Conservation (phyloP, 1,140 invertebrate genomes). For the Macrocentrus cingulum region DNA sequence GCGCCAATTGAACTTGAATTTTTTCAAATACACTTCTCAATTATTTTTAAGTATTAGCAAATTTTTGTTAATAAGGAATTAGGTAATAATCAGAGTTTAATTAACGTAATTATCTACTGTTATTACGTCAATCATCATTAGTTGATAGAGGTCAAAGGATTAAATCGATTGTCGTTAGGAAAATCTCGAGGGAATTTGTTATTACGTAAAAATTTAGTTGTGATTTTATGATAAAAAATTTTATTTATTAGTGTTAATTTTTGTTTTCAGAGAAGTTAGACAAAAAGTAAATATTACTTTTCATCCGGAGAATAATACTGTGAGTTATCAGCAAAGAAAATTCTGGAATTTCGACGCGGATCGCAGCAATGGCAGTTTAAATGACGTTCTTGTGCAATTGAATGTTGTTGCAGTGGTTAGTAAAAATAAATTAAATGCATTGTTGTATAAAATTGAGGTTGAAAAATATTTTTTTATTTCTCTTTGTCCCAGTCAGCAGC, state of each 20-base stretch:
- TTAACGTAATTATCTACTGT: constrained; percentile 37
- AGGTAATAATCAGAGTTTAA: constrained; percentile 35
- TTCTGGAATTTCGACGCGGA: constrained; percentile 75
- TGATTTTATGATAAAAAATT: no score
- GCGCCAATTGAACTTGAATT: no score
- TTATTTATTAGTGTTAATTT: no score
- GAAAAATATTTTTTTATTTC: no score
- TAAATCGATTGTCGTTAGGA: not conserved
- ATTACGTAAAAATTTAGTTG: not conserved
- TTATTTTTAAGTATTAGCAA: no score
- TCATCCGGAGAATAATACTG: constrained; percentile 73
- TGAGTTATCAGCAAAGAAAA: constrained; percentile 76
- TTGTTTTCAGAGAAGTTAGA: constrained; percentile 65
- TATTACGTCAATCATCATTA: constrained; percentile 51
- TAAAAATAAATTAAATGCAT: not conserved
- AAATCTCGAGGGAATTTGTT: not conserved
- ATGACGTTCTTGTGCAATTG: constrained; percentile 75
- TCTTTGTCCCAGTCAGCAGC: constrained; percentile 66
- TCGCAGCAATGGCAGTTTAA: constrained; percentile 72
- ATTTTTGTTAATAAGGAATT: constrained; percentile 20
- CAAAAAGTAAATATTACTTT: constrained; percentile 73
- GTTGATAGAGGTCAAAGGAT: constrained; percentile 23
- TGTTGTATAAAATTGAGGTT: no score
- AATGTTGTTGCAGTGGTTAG: constrained; percentile 83
- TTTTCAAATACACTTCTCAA: no score